Base-by-base conservation (phyloP, 2,888 invertebrate species). In the Hedya salicella region DNA sequence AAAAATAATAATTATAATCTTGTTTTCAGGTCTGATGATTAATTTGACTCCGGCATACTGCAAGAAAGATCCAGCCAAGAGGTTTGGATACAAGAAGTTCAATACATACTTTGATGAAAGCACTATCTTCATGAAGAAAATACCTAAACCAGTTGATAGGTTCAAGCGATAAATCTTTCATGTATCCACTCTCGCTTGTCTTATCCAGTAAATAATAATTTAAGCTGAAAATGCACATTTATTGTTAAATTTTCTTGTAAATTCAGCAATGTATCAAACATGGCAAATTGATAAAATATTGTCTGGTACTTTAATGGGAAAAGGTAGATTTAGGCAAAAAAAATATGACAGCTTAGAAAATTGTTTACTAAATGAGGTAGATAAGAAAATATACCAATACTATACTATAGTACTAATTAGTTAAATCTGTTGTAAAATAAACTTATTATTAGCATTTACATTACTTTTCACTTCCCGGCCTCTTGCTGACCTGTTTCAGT, bases 21-120 rank as follows among this genome's bases (percentile, higher is more conserved):
- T 57, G n/a, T 36, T 46, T 36, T 21, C 85, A 96, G 96, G 96
- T 70, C 89, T 97, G 36, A 96, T 97, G 96, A 94, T 96, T 0
- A 96, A 95, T 78, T 76, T 96, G 11, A 93, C 93, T 32, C 96
- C 96, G 13, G 72, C 77, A 0, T 82, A 89, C 66, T 95, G 95
- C 77, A 94, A 95, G 11, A 95, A 94, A 71, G 95, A 97, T 83
- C 96, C 96, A 2, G 95, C 91, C 70, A 93, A 90, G 75, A 93
- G 96, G 69, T 90, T 76, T 65, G 92, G 93, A 3, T 95, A 95
- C 93, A 97, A 95, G 78, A 95, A 95, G 78, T 97, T 94, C 79
- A 97, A 98, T 83, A 95, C 95, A 69, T 98, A 98, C 85, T 98
- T 94, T 85, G 95, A 96, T 84, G 97, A 97, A 85, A 86, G 78